These are phyloP conservation scores for Steatornis caripensis DNA, from an alignment of 2,113 vertebrate species.

Conservation along the genomic window DNA sequence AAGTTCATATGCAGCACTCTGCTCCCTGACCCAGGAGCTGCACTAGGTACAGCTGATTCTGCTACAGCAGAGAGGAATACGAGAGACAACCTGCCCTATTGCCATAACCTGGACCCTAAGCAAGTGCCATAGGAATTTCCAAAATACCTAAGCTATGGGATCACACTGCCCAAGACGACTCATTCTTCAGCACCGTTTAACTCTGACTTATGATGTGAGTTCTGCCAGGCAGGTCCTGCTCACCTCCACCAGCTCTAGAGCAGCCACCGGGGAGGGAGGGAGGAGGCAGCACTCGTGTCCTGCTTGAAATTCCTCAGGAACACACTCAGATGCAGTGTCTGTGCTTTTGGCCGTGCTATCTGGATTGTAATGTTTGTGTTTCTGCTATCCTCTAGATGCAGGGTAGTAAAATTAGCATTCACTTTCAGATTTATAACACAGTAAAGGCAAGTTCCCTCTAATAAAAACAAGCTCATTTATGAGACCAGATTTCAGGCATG, in stretches of 20 bases:
- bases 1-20: neutral
- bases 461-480: conserved; percentile 51
- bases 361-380: neutral
- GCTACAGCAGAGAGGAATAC: neutral
- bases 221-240: neutral
- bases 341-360: neutral
- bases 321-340: accelerated
- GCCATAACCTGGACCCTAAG: neutral
- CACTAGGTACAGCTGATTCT: neutral
- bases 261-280: neutral
- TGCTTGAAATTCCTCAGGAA: conserved; percentile 21
- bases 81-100: neutral
- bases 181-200: neutral
- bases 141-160: neutral
- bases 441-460: conserved; percentile 4
- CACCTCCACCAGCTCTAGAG: neutral
- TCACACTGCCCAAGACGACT: neutral
- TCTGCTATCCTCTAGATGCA: conserved; percentile 21
- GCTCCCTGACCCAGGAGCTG: neutral
- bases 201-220: neutral
- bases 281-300: neutral
- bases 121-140: neutral
- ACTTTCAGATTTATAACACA: conserved; percentile 22
- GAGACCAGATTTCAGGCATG: conserved; percentile 39
- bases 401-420: conserved; percentile 53